A percentile compares a stretch with the other conserved stretches of the same genome.
phyloP scores from a whole-genome alignment of 2,888 invertebrate genomes.

The Orthosia gothica region DNA sequence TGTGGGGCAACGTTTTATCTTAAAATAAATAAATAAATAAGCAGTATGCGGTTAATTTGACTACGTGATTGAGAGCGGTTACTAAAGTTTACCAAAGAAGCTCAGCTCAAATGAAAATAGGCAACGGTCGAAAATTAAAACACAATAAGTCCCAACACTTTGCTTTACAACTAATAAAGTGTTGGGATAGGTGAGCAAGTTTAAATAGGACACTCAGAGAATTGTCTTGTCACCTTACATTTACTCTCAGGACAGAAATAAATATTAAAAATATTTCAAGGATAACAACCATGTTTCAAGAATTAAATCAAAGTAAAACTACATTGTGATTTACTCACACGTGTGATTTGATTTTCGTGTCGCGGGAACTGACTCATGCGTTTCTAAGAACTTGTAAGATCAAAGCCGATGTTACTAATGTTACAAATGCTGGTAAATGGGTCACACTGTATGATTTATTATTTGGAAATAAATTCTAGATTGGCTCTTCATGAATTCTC shows the following conservation, averaged over 20 bases:
- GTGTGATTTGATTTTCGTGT: constrained; percentile 42
- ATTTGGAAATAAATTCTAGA: constrained; percentile 26
- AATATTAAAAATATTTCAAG: constrained; percentile 15
- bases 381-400: constrained; percentile 38
- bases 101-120: not conserved
- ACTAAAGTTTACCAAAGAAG: not conserved
- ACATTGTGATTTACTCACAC: constrained; percentile 28
- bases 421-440: constrained; percentile 40
- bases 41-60: too few species aligned
- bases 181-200: not conserved
- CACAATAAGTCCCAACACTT: not conserved
- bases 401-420: constrained; percentile 44
- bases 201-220: not conserved
- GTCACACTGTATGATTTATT: constrained; percentile 45
- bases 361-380: constrained; percentile 26
- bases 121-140: not conserved
- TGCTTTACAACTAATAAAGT: too few species aligned
- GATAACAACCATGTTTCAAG: constrained; percentile 6
- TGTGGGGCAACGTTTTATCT: too few species aligned
- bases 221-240: not conserved
- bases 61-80: not conserved
- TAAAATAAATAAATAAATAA: too few species aligned
- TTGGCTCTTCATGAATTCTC: not conserved
- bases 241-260: not conserved
- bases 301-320: constrained; percentile 41